Percentiles rank a stretch among this genome's conserved stretches.
These are phyloP conservation scores for Okapia johnstoni DNA, from an alignment of 2,113 vertebrate species.

Conservation along the genomic window DNA sequence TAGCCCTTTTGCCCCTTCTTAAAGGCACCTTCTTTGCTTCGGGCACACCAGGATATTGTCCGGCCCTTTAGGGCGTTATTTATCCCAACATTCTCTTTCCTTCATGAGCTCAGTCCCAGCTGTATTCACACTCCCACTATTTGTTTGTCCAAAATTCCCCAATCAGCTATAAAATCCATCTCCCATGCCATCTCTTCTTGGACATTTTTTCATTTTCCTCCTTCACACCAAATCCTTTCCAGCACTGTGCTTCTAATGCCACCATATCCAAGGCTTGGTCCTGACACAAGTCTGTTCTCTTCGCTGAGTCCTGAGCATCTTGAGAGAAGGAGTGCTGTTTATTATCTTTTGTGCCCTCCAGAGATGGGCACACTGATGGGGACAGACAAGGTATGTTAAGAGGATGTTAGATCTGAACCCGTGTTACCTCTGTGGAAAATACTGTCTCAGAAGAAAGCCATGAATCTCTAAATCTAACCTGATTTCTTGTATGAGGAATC, in stretches of 20 bases:
- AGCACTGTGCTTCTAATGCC: background rate
- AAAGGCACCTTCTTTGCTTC: background rate
- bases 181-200: background rate
- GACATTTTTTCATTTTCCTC: background rate
- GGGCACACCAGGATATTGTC: background rate
- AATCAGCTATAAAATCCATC: background rate
- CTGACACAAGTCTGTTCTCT: background rate
- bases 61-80: background rate
- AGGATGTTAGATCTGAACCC: no score
- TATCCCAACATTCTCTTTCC: background rate
- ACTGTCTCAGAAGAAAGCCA: background rate
- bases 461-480: background rate
- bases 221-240: background rate
- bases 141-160: background rate
- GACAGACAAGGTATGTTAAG: background rate
- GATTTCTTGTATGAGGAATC: background rate
- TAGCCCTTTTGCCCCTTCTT: background rate
- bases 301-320: background rate
- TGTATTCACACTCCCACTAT: background rate
- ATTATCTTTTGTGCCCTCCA: background rate
- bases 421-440: background rate
- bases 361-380: no score
- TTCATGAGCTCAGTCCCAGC: background rate
- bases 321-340: no score
- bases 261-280: rapidly evolving